Evolutionary conservation across 2,797 vertebrate genomes (phyloP), one percentile per base, ranked within the genome.

Genomic region (Alcedo quadribrachys): DNA sequence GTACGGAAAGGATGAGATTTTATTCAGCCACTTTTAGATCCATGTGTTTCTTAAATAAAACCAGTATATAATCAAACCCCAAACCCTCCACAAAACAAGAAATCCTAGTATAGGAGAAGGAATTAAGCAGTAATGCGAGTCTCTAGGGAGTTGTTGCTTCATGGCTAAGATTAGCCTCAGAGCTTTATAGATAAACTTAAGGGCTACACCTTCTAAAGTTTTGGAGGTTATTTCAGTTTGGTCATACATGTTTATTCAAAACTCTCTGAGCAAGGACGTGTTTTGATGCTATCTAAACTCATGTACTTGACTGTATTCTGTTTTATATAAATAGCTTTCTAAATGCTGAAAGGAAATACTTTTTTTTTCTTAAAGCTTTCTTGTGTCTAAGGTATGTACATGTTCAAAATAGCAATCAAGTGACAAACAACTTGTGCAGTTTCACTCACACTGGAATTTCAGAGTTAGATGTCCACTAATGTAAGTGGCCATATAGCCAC

Each of bases 101-200:
- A 37, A 6, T 17, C 30, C 12, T 32, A 22, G 25, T 45, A 9
- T 43, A 45, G 22, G 30, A 25, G n/a, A 60, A 21, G 9, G 17
- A 67, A 48, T 91, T 67, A 35, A 54, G 28, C 24, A 77, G 30
- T 67, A 37, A 40, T 28, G 7, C 32, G 32, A 43, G 21, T 69
- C 53, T 67, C 18, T 22, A 75, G 48, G 48, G 40, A 13, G 4
- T 24, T 82, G 48, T 82, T 92, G 35, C 53, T 85, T 95, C 65
- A 63, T 33, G 22, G 69, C 65, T 92, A 87, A 95, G 89, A 89
- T 80, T 89, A 94, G 66, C 85, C 57, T 27, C 57, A 35, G 28
- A 80, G 45, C 74, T 74, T 74, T 55, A 35, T 76, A 67, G 80
- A 33, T 40, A 77, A 51, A n/a, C 12, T 74, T 35, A 28, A 63